Conservation (phyloP, 2,888 invertebrate genomes). For the Argynnis bischoffii region DNA sequence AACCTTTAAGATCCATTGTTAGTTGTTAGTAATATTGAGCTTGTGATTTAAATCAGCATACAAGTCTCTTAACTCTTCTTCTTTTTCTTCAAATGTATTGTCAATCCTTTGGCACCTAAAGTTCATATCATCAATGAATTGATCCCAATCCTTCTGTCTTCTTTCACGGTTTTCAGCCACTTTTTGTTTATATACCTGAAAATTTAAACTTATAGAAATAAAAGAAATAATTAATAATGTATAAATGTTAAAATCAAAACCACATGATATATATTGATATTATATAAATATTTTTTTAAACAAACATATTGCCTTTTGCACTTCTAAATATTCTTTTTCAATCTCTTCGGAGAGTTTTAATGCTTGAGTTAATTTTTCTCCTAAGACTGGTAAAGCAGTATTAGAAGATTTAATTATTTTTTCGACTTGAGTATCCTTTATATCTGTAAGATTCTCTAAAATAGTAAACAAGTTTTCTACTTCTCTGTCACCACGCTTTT, state of each 20-base stretch:
- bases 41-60: constrained; percentile 90
- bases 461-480: constrained; percentile 89
- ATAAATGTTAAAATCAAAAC: background rate
- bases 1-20: constrained; percentile 79
- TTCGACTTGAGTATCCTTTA: constrained; percentile 88
- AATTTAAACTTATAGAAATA: background rate
- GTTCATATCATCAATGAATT: constrained; percentile 90
- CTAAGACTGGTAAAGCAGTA: constrained; percentile 83
- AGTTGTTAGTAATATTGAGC: constrained; percentile 81
- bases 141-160: constrained; percentile 84
- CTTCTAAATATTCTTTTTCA: constrained; percentile 81
- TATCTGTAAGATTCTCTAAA: constrained; percentile 88
- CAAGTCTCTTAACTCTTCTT: constrained; percentile 88
- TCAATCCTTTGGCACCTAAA: constrained; percentile 89
- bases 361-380: constrained; percentile 85
- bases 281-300: background rate
- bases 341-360: constrained; percentile 84
- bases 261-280: background rate
- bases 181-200: constrained; percentile 44
- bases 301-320: constrained; percentile 70
- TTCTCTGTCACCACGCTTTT: constrained; percentile 89
- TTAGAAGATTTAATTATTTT: constrained; percentile 85
- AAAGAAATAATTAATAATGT: background rate
- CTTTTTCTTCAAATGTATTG: constrained; percentile 89
- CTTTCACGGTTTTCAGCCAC: constrained; percentile 58